A percentile compares a stretch with the other conserved stretches of the same genome.
Evolutionary conservation across 2,888 invertebrate species (phyloP).

Genomic region (Chaetoderma sp.): DNA sequence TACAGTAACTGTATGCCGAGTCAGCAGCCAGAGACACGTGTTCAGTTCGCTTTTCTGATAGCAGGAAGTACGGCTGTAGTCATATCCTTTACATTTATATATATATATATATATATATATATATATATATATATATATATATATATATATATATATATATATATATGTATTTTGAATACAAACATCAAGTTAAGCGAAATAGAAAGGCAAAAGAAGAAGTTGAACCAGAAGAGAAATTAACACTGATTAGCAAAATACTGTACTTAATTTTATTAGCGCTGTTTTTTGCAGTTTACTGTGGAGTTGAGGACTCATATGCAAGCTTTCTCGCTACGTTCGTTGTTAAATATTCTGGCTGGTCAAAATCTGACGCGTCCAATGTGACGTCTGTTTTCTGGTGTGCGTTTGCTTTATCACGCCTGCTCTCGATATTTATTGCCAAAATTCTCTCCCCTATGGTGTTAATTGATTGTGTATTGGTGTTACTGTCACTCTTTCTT

Average conservation of each 20-base stretch:
- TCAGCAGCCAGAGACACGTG: slow-evolving; percentile 22
- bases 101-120: too few relatives aligned
- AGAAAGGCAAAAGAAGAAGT: slow-evolving; percentile 17
- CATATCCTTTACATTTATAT: slow-evolving; percentile 27
- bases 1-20: too few relatives aligned
- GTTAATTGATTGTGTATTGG: slow-evolving; percentile 52
- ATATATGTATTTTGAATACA: too few relatives aligned
- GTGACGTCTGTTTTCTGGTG: slow-evolving; percentile 69
- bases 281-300: slow-evolving; percentile 65
- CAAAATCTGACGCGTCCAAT: slow-evolving; percentile 54
- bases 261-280: slow-evolving; percentile 58
- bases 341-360: slow-evolving; percentile 56
- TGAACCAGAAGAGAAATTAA: slow-evolving; percentile 14
- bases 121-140: too few relatives aligned
- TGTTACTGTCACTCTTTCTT: slow-evolving; percentile 29
- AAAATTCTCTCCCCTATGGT: slow-evolving; percentile 64
- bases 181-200: too few relatives aligned
- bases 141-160: too few relatives aligned
- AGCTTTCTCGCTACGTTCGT: slow-evolving; percentile 64
- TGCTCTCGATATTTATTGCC: slow-evolving; percentile 63
- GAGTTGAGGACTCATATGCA: slow-evolving; percentile 67
- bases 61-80: slow-evolving; percentile 34
- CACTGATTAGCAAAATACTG: slow-evolving; percentile 41
- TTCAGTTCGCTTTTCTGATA: slow-evolving; percentile 40
- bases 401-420: slow-evolving; percentile 65